These are phyloP conservation scores for Sinocyclocheilus maitianheensis DNA, from an alignment of 2,113 vertebrate species.

Conservation along the genomic window DNA sequence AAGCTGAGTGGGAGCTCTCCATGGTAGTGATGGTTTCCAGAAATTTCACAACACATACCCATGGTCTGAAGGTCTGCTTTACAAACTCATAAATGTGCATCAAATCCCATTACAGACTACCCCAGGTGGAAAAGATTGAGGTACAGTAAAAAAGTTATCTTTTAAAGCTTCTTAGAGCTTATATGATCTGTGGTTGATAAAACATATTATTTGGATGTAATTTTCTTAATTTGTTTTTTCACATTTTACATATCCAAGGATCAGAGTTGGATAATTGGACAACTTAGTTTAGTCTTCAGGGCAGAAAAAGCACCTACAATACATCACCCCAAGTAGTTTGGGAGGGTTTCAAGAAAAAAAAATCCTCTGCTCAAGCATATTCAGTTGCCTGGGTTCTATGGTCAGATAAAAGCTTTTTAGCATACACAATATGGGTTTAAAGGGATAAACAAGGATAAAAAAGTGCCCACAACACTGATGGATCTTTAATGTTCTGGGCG, in stretches of 20 bases:
- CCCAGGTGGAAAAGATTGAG: neutral
- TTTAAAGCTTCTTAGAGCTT: neutral
- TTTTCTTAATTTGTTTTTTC: neutral
- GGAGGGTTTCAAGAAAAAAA: too few species aligned
- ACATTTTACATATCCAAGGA: neutral
- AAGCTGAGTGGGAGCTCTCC: conserved; percentile 16
- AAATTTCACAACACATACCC: neutral
- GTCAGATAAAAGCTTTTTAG: too few species aligned
- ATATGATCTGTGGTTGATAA: neutral
- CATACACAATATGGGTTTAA: too few species aligned
- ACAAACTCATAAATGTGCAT: neutral
- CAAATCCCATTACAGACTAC: conserved; percentile 1
- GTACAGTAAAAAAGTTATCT: neutral
- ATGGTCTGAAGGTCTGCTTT: conserved; percentile 4
- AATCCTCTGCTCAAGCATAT: too few species aligned
- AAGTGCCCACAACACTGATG: too few species aligned
- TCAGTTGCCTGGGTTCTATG: too few species aligned
- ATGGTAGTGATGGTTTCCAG: neutral
- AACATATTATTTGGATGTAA: neutral
- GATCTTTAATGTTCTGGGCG: too few species aligned
- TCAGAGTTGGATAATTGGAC: too few species aligned
- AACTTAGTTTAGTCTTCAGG: too few species aligned
- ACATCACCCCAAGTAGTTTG: too few species aligned
- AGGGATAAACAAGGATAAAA: too few species aligned
- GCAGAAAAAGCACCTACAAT: too few species aligned